These are phyloP conservation scores for Sardinella longiceps DNA, from an alignment of 2,797 vertebrate species.

Conservation along the genomic window DNA sequence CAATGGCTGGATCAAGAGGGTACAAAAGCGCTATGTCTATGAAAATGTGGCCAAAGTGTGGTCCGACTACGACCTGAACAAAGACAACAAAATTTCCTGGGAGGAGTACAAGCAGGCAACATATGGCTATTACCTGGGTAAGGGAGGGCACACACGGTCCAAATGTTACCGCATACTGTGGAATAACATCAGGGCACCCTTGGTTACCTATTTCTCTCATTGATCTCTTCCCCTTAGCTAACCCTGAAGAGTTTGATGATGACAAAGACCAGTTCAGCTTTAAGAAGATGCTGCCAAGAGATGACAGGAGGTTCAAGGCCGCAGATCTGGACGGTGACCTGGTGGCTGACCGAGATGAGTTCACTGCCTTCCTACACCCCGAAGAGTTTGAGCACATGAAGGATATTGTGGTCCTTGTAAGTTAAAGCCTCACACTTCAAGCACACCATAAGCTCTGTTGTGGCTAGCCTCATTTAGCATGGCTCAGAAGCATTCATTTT, in stretches of 20 bases:
- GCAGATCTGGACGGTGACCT: constrained; percentile 86
- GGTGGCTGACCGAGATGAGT: constrained; percentile 88
- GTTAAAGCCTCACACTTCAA: constrained; percentile 48
- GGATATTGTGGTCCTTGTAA: constrained; percentile 92
- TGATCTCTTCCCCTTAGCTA: constrained; percentile 72
- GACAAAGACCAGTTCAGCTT: constrained; percentile 90
- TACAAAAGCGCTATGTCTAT: constrained; percentile 96
- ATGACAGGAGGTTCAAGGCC: constrained; percentile 88
- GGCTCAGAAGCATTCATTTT: neutral
- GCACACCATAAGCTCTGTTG: constrained; percentile 30
- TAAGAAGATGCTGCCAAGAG: constrained; percentile 96
- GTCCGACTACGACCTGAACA: constrained; percentile 95
- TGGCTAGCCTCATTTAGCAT: constrained; percentile 25
- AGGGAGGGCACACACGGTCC: constrained; percentile 40
- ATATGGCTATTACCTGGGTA: constrained; percentile 95
- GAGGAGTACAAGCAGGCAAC: constrained; percentile 98
- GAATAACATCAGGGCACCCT: neutral
- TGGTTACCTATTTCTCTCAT: neutral
- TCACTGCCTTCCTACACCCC: constrained; percentile 94
- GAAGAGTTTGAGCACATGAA: constrained; percentile 99
- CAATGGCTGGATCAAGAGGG: constrained; percentile 93
- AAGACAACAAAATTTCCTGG: constrained; percentile 94
- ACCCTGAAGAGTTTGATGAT: constrained; percentile 91
- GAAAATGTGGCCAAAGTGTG: constrained; percentile 98
- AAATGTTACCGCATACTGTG: neutral